These are phyloP conservation scores for Endomychus coccineus DNA, from an alignment of 2,888 invertebrate genomes.

Conservation along the genomic window DNA sequence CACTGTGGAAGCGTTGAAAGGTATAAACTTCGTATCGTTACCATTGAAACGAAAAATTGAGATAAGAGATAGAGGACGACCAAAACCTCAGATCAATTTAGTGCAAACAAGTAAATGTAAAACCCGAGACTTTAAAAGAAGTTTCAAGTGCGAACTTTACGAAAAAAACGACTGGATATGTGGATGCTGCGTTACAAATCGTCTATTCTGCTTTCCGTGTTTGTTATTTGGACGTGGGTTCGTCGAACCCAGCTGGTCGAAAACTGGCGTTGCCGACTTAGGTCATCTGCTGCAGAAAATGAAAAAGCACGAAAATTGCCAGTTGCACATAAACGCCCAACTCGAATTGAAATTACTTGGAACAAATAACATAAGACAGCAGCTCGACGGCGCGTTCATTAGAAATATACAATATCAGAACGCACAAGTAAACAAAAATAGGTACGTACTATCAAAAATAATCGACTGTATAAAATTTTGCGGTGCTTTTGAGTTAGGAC, in stretches of 20 bases:
- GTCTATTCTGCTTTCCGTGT: conserved; percentile 11
- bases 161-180: conserved; percentile 12
- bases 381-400: conserved; percentile 20
- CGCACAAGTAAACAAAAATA: conserved; percentile 26
- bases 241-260: conserved; percentile 7
- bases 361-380: conserved; percentile 19
- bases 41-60: conserved; percentile 8
- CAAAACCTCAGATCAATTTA: conserved; percentile 7
- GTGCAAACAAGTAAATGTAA: conserved; percentile 5
- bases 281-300: conserved; percentile 10
- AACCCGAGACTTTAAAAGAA: conserved; percentile 12
- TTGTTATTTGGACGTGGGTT: conserved; percentile 3
- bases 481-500: conserved; percentile 29
- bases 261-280: conserved; percentile 9
- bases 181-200: conserved; percentile 7
- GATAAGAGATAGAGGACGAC: conserved; percentile 8
- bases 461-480: conserved; percentile 31
- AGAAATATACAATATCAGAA: conserved; percentile 18
- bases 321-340: neutral
- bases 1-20: too few relatives aligned
- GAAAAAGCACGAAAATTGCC: conserved; percentile 7
- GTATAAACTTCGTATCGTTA: conserved; percentile 1
- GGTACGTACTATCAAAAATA: conserved; percentile 25
- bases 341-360: conserved; percentile 17
- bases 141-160: conserved; percentile 10